Evolutionary conservation across 1,140 invertebrate species (phyloP), one percentile per base, ranked within the genome.

Genomic region (Babylonia areolata): DNA sequence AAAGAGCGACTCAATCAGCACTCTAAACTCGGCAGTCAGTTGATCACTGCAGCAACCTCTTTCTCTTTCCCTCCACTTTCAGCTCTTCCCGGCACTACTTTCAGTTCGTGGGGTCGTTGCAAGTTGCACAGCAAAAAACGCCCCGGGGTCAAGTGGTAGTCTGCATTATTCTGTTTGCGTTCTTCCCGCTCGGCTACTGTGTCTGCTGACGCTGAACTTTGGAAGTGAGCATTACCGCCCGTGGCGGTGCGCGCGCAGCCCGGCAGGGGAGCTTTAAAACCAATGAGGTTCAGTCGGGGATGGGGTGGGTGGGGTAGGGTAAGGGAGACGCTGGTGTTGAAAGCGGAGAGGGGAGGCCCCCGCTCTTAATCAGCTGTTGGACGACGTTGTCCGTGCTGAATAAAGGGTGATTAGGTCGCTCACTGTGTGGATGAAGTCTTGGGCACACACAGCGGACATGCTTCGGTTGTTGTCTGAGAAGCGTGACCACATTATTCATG

Each of bases 241-340:
- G 40, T 77, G 40, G 75, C 75, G 5, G 73, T 37, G 75, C 75
- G 35, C 35, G 75, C 75, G 75, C 75, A 77, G 75, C 75, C 33
- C 75, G 23, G 75, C 75, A 40, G 71, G 75, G 75, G 75, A 77
- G 37, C 33, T 37, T 77, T 40, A 17, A 40, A 77, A 77, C n/a
- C 15, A 28, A 77, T 77, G 75, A 77, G 75, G 40, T 77, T 37
- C 31, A 40, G n/a, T n/a, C n/a, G n/a, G n/a, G n/a, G n/a, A n/a
- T n/a, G n/a, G n/a, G n/a, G n/a, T n/a, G n/a, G n/a, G n/a, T n/a
- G n/a, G n/a, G n/a, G n/a, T n/a, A n/a, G n/a, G n/a, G n/a, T n/a
- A n/a, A n/a, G n/a, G n/a, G n/a, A n/a, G n/a, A n/a, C n/a, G n/a
- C n/a, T n/a, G n/a, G n/a, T n/a, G n/a, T n/a, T n/a, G n/a, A n/a